These are phyloP conservation scores for Halictus ligatus DNA, from an alignment of 2,888 invertebrate species.

Conservation along the genomic window DNA sequence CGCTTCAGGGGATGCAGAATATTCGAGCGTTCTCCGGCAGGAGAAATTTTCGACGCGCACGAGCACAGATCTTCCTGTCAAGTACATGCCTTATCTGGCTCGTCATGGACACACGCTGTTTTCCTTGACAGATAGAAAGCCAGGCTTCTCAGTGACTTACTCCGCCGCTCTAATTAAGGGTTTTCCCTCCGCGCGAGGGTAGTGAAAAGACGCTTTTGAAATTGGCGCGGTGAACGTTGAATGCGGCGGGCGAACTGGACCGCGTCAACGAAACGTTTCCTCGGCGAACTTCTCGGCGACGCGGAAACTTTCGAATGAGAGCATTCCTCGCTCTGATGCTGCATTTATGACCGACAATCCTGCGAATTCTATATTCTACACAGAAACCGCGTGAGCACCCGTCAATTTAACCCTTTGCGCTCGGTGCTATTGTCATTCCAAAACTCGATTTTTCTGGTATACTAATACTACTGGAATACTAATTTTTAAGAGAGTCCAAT, in stretches of 20 bases:
- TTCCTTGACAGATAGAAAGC: conserved; percentile 26
- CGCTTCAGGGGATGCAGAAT: neutral
- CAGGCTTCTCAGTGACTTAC: conserved; percentile 28
- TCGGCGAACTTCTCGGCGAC: conserved; percentile 41
- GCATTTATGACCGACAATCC: neutral
- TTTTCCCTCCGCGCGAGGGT: conserved; percentile 28
- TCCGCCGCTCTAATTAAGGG: conserved; percentile 54
- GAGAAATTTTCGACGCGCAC: conserved; percentile 17
- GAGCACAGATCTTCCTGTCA: neutral
- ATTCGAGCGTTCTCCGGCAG: neutral
- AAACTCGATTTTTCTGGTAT: no score
- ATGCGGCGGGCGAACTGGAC: conserved; percentile 71
- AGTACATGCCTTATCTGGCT: neutral
- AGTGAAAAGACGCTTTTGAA: conserved; percentile 58
- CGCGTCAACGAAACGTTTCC: conserved; percentile 68
- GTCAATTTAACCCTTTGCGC: no score
- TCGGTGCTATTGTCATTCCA: no score
- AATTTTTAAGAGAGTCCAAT: no score
- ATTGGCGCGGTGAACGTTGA: conserved; percentile 64
- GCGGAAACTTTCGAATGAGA: conserved; percentile 69
- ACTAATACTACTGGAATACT: no score
- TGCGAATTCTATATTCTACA: neutral
- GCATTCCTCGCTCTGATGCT: neutral
- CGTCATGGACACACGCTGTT: conserved; percentile 3
- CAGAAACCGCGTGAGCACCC: neutral